Conservation (phyloP, 2,797 vertebrate species). For the Dromococcyx pavoninus region DNA sequence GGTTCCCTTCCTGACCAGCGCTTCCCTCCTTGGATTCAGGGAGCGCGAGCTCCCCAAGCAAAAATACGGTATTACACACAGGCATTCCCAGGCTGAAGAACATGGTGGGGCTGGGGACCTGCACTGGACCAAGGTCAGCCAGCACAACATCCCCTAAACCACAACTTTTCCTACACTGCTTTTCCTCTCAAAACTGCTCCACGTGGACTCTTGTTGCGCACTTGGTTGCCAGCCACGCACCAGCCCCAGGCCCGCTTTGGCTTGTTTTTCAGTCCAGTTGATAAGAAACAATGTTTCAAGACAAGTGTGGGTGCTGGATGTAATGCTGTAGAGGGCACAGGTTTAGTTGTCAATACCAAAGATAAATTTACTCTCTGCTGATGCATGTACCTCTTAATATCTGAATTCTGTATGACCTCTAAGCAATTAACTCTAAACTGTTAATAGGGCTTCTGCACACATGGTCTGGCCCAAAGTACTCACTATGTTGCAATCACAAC, state of each 20-base stretch:
- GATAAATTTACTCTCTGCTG: background rate
- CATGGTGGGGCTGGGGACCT: rapidly evolving
- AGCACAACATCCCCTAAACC: background rate
- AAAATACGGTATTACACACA: rapidly evolving
- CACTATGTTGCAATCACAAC: background rate
- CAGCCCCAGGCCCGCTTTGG: background rate
- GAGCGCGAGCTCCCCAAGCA: rapidly evolving
- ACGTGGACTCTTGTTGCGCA: rapidly evolving
- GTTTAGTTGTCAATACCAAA: background rate
- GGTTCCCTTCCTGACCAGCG: rapidly evolving
- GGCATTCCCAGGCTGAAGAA: background rate
- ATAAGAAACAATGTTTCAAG: background rate
- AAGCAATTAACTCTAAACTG: background rate
- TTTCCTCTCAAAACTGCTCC: background rate
- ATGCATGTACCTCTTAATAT: background rate
- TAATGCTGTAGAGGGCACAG: background rate
- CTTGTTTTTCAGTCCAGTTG: background rate
- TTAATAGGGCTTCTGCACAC: background rate
- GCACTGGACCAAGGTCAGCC: rapidly evolving
- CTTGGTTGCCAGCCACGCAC: no score
- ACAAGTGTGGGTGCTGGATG: background rate
- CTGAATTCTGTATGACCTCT: background rate
- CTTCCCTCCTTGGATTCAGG: background rate
- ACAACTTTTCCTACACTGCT: rapidly evolving
- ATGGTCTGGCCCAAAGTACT: background rate